Conservation (phyloP, 2,888 invertebrate species). For the Cyclophora punctaria region DNA sequence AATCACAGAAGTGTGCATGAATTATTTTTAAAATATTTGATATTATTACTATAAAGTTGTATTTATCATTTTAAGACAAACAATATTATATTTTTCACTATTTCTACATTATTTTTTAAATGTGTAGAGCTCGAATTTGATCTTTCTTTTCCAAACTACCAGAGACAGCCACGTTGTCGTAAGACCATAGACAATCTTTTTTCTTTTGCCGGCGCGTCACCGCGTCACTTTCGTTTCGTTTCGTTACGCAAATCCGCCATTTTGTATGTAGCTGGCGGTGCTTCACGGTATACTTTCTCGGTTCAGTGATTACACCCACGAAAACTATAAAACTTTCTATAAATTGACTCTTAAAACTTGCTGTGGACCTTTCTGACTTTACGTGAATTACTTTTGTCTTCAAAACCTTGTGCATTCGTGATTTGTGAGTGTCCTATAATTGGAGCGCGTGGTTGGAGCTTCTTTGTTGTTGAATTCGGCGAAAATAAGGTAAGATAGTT, state of each 20-base stretch:
- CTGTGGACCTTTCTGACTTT: conserved; percentile 48
- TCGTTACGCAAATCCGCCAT: conserved; percentile 74
- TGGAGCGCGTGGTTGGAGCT: conserved; percentile 74
- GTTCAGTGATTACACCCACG: conserved; percentile 62
- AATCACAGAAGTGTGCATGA: no score
- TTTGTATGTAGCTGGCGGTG: conserved; percentile 75
- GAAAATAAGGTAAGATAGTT: conserved; percentile 64
- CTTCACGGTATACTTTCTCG: conserved; percentile 63
- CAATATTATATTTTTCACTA: no score
- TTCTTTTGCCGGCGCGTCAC: conserved; percentile 58
- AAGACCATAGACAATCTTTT: conserved; percentile 27
- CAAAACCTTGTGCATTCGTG: conserved; percentile 66
- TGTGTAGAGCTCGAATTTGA: no score
- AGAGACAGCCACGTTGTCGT: conserved; percentile 16
- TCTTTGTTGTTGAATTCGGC: conserved; percentile 74
- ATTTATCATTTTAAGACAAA: no score
- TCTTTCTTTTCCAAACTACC: no score
- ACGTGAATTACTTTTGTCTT: conserved; percentile 49
- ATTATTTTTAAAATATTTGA: no score
- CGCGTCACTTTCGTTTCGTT: conserved; percentile 73
- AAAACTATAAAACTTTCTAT: conserved; percentile 59
- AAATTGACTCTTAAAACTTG: conserved; percentile 46
- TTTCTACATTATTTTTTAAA: no score
- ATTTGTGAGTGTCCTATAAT: conserved; percentile 70
- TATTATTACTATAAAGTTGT: no score